Base-by-base conservation (phyloP, 2,797 vertebrate genomes). In the Lutjanus argentimaculatus region DNA sequence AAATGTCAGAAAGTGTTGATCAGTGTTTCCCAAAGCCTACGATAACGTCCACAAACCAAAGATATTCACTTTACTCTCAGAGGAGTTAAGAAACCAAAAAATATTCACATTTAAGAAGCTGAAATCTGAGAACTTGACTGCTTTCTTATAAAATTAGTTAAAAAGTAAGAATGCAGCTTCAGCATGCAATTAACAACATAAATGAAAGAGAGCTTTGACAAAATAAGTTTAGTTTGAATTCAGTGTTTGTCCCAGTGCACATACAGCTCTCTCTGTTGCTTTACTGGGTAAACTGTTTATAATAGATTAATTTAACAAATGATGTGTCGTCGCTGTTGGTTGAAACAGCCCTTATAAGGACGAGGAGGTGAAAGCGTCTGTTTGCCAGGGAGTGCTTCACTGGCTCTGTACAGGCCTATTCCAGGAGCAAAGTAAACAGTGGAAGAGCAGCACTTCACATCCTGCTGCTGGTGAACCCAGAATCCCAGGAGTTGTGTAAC, bases 381-480 rank as follows among this genome's bases (percentile, higher is more conserved):
- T 72, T 77, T 80, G 64, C 53, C 67, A 55, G 49, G 64, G 36
- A 59, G 30, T 21, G 59, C 55, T 30, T 87, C 45, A 21, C 36
- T 83, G 68, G 40, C 43, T 58, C 40, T 19, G 40, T 68, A 63
- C 63, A 52, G 64, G 3, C 11, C 65, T 82, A 17, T 80, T 85
- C n/a, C 51, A 61, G 72, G 64, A 64, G 6, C 68, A 42, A 43
- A 72, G 82, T 79, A 79, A 91, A 89, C 77, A 15, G 6, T 12
- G 61, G 48, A 2, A 15, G 9, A 66, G 53, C 74, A 30, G 71
- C 17, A 42, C 75, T 63, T n/a, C 16, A 48, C 1, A 8, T 71
- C 53, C 72, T 53, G 56, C 55, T 53, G 45, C 56, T 13, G 22
- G 1, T 71, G 15, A 59, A 63, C 22, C 21, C 46, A 2, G 11